Conservation (phyloP, 2,888 invertebrate genomes). For the Pilophorus perplexus region DNA sequence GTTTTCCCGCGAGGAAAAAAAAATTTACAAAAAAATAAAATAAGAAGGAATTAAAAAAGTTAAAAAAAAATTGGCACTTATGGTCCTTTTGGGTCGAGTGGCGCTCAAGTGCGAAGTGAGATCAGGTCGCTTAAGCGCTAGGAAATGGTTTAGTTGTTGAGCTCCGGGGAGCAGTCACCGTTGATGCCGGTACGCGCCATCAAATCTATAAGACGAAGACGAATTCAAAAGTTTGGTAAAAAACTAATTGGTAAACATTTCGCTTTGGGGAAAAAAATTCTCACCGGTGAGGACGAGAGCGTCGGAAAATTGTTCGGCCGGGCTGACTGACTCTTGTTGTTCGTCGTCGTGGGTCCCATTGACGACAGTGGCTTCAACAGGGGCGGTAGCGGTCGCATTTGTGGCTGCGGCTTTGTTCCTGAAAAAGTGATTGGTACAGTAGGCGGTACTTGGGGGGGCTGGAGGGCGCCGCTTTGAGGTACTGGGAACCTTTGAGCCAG, state of each 20-base stretch:
- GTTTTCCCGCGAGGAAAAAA: too few relatives aligned
- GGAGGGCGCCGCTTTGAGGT: too few relatives aligned
- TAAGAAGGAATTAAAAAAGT: not conserved
- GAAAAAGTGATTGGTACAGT: not conserved
- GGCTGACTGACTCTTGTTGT: too few relatives aligned
- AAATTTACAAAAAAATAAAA: conserved; percentile 1
- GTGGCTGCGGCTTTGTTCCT: not conserved
- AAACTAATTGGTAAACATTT: too few relatives aligned
- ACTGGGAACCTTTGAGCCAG: too few relatives aligned
- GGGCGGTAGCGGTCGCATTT: too few relatives aligned
- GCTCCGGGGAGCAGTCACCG: conserved; percentile 2
- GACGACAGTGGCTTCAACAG: too few relatives aligned
- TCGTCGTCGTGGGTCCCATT: too few relatives aligned
- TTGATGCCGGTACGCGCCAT: conserved; percentile 10
- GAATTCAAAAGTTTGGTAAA: too few relatives aligned
- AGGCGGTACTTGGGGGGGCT: too few relatives aligned
- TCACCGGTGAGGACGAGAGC: conserved; percentile 1
- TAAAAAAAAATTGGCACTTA: conserved; percentile 25
- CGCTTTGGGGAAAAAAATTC: too few relatives aligned
- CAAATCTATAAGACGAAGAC: conserved; percentile 1
- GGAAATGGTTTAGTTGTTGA: conserved; percentile 2
- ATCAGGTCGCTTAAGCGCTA: not conserved
- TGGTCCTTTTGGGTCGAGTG: not conserved
- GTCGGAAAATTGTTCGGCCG: not conserved
- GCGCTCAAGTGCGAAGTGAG: not conserved